phyloP scores from a whole-genome alignment of 1,140 invertebrate genomes.

The Penaeus indicus region DNA sequence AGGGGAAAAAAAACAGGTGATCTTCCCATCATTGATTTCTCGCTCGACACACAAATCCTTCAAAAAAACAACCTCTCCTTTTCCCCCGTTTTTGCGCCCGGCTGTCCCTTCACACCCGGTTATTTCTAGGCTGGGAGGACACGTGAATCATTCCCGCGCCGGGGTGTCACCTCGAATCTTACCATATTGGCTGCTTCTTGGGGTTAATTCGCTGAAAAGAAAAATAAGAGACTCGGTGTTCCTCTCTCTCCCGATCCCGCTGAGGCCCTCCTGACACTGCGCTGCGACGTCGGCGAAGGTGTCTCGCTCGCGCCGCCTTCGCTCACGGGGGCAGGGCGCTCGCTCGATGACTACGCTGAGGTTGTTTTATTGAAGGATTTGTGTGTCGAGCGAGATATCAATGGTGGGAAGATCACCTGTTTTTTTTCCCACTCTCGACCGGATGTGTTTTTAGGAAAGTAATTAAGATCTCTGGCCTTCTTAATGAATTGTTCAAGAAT shows the following conservation, averaged over 20 bases:
- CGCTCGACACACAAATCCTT: not conserved
- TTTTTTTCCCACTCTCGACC: not conserved
- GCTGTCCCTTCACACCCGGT: too few species aligned
- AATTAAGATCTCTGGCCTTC: not conserved
- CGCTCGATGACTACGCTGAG: not conserved
- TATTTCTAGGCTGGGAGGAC: too few species aligned
- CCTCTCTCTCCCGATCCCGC: slow-evolving; percentile 6
- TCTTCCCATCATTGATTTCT: slow-evolving; percentile 38
- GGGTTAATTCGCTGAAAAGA: slow-evolving; percentile 30
- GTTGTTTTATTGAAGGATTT: slow-evolving; percentile 12
- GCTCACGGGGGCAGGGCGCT: too few species aligned
- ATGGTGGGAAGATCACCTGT: slow-evolving; percentile 36
- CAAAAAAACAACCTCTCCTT: slow-evolving; percentile 35
- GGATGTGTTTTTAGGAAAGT: too few species aligned
- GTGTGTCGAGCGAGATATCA: slow-evolving; percentile 13
- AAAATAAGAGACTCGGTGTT: slow-evolving; percentile 18
- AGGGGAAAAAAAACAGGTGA: slow-evolving; percentile 26
- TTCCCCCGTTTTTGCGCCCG: not conserved
- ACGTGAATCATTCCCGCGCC: too few species aligned
- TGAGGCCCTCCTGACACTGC: slow-evolving; percentile 23
- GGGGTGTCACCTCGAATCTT: not conserved
- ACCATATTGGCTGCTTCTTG: not conserved
- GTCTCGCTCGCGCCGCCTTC: too few species aligned
- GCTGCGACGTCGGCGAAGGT: not conserved
- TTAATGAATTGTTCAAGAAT: too few species aligned